Conservation (phyloP, 2,888 invertebrate genomes). For the Catocala fraxini region DNA sequence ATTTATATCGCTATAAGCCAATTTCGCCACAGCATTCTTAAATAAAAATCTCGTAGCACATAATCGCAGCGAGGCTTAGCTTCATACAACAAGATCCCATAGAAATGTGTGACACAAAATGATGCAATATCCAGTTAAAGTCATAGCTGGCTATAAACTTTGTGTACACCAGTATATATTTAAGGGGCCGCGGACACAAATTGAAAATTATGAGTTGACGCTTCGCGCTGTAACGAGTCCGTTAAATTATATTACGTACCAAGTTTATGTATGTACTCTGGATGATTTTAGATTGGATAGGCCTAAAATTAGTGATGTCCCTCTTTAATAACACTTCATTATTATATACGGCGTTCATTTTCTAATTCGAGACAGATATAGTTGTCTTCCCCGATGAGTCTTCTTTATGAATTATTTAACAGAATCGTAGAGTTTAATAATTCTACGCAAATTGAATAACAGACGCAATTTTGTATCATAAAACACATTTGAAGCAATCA, state of each 20-base stretch:
- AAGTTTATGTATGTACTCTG: conserved; percentile 52
- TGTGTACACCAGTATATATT: conserved; percentile 67
- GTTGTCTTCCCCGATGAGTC: conserved; percentile 4
- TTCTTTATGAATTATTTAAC: not conserved
- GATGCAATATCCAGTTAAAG: conserved; percentile 43
- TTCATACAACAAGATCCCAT: conserved; percentile 12
- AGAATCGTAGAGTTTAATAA: no score
- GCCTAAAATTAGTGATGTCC: conserved; percentile 22
- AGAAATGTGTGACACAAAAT: conserved; percentile 32
- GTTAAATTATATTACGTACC: conserved; percentile 62
- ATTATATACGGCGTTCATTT: conserved; percentile 11
- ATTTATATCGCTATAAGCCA: no score
- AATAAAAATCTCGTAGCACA: no score
- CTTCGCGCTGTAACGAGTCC: conserved; percentile 71
- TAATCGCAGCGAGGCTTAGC: not conserved
- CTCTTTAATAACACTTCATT: conserved; percentile 24
- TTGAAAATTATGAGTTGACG: conserved; percentile 82
- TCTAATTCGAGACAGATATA: conserved; percentile 12
- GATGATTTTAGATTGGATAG: conserved; percentile 39
- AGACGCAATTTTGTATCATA: not conserved
- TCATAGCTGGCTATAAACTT: conserved; percentile 68
- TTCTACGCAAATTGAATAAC: not conserved
- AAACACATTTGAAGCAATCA: conserved; percentile 1
- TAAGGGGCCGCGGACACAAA: conserved; percentile 78
- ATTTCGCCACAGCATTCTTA: no score